These are phyloP conservation scores for Heterotis niloticus DNA, from an alignment of 2,113 vertebrate genomes.

Conservation along the genomic window DNA sequence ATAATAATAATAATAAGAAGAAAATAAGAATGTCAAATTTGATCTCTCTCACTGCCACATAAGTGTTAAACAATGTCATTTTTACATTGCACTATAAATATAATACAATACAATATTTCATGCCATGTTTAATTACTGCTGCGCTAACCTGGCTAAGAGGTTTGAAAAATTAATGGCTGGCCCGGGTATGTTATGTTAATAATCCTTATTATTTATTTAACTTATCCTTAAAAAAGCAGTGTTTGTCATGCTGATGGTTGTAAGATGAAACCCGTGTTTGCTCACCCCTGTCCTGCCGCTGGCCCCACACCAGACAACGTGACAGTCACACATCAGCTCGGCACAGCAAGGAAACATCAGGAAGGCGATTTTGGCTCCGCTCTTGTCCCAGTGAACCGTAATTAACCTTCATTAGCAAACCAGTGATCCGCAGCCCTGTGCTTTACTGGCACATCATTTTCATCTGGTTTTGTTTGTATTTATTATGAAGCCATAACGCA, in stretches of 20 bases:
- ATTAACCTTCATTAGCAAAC: constrained; percentile 54
- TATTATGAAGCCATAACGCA: constrained; percentile 41
- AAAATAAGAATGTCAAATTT: background rate
- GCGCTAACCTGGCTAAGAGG: background rate
- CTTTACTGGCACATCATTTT: constrained; percentile 22
- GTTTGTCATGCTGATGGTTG: background rate
- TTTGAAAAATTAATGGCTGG: no score
- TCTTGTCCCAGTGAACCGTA: constrained; percentile 46
- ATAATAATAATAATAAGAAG: no score
- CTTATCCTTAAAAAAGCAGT: background rate
- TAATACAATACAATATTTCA: background rate
- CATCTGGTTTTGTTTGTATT: constrained; percentile 39
- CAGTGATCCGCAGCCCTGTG: constrained; percentile 42
- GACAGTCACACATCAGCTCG: background rate
- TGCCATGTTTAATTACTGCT: background rate
- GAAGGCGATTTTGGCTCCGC: constrained; percentile 29
- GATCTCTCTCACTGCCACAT: no score
- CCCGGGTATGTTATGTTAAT: no score
- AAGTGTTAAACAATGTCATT: background rate
- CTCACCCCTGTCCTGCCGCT: background rate
- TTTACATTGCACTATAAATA: no score
- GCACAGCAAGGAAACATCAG: background rate
- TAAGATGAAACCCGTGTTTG: background rate
- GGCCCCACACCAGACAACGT: background rate
- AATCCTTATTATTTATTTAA: background rate